Conservation (phyloP, 1,140 invertebrate genomes). For the Andrena cerasifolii region DNA sequence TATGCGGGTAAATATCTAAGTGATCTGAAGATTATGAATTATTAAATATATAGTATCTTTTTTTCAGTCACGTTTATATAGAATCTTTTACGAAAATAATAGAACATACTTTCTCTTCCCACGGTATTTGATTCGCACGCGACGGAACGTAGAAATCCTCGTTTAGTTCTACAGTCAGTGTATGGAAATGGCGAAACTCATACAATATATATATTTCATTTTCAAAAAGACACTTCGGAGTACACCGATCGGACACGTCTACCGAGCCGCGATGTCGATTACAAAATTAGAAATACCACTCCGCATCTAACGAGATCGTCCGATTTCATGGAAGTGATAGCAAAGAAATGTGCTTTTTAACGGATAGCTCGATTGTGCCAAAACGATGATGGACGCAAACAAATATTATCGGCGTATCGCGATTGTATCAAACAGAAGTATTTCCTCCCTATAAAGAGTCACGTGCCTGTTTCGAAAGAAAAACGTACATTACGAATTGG, state of each 20-base stretch:
- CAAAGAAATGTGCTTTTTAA: slow-evolving; percentile 16
- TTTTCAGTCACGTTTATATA: slow-evolving; percentile 15
- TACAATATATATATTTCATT: neutral
- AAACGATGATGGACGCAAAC: slow-evolving; percentile 6
- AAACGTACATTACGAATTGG: neutral
- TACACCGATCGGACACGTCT: neutral
- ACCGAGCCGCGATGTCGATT: neutral
- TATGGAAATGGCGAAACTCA: neutral
- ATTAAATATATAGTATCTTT: slow-evolving; percentile 13
- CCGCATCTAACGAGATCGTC: slow-evolving; percentile 24
- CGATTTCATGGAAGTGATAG: slow-evolving; percentile 18
- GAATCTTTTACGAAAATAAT: slow-evolving; percentile 16
- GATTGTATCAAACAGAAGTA: neutral
- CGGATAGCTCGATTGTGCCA: neutral
- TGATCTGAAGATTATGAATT: slow-evolving; percentile 7
- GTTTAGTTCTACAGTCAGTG: neutral
- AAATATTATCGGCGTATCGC: neutral
- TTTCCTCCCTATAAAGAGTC: too few relatives aligned
- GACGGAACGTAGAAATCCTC: neutral
- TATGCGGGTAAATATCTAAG: slow-evolving; percentile 21
- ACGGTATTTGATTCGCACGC: neutral
- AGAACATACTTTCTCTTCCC: slow-evolving; percentile 13
- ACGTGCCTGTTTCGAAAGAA: too few relatives aligned
- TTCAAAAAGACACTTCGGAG: neutral
- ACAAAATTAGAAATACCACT: slow-evolving; percentile 44